These are phyloP conservation scores for Drosophila carrolli DNA, from an alignment of 1,140 invertebrate genomes.

Conservation along the genomic window DNA sequence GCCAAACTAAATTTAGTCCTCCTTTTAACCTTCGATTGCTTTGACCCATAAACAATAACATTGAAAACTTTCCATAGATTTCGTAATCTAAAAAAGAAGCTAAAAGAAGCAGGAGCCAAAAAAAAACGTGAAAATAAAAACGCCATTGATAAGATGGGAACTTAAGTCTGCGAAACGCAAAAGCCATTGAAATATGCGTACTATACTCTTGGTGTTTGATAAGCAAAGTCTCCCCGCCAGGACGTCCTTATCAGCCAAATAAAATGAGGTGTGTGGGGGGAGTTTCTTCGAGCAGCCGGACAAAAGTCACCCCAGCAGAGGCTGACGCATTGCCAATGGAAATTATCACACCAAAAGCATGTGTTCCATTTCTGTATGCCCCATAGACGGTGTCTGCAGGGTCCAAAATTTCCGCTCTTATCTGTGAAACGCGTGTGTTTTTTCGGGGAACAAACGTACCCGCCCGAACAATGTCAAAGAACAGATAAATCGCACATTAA, in stretches of 20 bases:
- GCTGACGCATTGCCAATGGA: slow-evolving; percentile 37
- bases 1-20: background rate
- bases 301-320: slow-evolving; percentile 42
- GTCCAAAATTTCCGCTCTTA: slow-evolving; percentile 65
- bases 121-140: slow-evolving; percentile 17
- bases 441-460: slow-evolving; percentile 12
- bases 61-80: slow-evolving; percentile 67
- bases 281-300: slow-evolving; percentile 8
- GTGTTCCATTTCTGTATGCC: background rate
- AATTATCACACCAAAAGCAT: slow-evolving; percentile 30
- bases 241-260: slow-evolving; percentile 33
- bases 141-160: slow-evolving; percentile 47
- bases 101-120: slow-evolving; percentile 8
- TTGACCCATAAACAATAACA: slow-evolving; percentile 56
- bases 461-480: slow-evolving; percentile 59
- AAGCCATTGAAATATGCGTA: slow-evolving; percentile 19
- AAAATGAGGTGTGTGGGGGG: slow-evolving; percentile 5
- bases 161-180: slow-evolving; percentile 34
- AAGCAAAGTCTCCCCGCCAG: slow-evolving; percentile 56
- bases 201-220: slow-evolving; percentile 27
- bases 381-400: slow-evolving; percentile 25
- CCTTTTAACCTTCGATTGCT: slow-evolving; percentile 13
- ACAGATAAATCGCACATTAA: slow-evolving; percentile 73
- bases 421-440: slow-evolving; percentile 51
- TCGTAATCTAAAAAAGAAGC: slow-evolving; percentile 45